Base-by-base conservation (phyloP, 2,113 vertebrate species). In the Mesocricetus auratus region DNA sequence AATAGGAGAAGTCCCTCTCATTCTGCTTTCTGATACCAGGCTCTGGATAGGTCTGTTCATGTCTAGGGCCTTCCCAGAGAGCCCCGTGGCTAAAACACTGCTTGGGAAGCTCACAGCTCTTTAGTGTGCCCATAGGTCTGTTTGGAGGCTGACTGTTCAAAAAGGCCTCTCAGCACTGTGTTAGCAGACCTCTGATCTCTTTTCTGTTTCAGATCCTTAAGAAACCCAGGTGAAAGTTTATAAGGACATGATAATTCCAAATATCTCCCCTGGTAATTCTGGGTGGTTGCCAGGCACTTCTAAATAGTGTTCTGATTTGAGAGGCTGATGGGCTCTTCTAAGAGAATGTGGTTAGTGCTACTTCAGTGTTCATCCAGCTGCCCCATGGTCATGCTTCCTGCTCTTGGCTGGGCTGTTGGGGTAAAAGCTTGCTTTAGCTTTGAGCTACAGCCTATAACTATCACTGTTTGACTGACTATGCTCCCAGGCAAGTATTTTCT, bases 401-500 rank as follows among this genome's bases (percentile, higher is more conserved):
- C 90, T 88, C 95, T 83, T 2, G 58, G 36, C 42, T 89, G 24
- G 33, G 74, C 86, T 93, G 1, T 95, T 93, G 96, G 93, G 78
- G 39, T 96, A 0, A 16, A 16, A 39, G 86, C 78, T 71, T 56
- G 12, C 68, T 56, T 58, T 16, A 68, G 29, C 8, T 78, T 89
- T 83, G 62, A 88, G 71, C 60, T 10, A 10, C 8, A 60, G 83
- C 71, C 89, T 85, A 53, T 91, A 88, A 88, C 64, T 90, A 95
- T 62, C 1, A 64, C 95, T 58, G 26, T 94, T 90, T 93, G 60
- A 39, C 8, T n/a, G 0, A 82, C 24, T 87, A 82, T 86, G 5
- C 17, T 68, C 5, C 83, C 42, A 85, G 89, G 73, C 36, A 47
- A 53, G 93, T 68, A 77, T 78, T 1, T 86, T 77, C 68, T 88